Evolutionary conservation across 2,113 vertebrate species (phyloP), one percentile per base, ranked within the genome.

Genomic region (Ailurus styani): DNA sequence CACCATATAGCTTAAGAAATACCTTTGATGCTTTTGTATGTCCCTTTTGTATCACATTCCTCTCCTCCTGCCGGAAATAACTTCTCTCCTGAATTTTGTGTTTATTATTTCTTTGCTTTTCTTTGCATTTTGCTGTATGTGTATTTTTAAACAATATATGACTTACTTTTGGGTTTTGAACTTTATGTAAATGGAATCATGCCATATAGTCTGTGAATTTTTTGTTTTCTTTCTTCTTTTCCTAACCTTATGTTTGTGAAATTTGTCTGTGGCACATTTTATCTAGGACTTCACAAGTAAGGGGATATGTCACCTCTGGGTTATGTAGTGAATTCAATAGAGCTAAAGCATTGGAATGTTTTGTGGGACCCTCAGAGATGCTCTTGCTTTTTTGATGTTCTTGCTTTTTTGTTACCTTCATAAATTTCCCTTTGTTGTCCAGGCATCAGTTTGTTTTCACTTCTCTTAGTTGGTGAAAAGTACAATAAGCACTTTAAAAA

Each of bases 151-250:
- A 86, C 7, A 86, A 64, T 45, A 66, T 73, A 70, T 87, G 66
- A 6, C 40, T 97, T 93, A 13, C 60, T 96, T 95, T 89, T 64
- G 52, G 50, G 79, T 87, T 64, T 78, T 89, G 57, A 64, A 50
- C 54, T 95, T 95, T 78, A 29, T 89, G 17, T 88, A 77, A 64
- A 14, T 88, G 27, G 52, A 90, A 42, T 91, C 20, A 47, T 83
- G 85, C 6, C 68, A 15, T 54, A 81, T 70, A 52, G 42, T 75
- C 42, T 70, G 7, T 89, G 29, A 73, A 12, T 57, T 78, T 66
- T 93, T 86, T 77, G 47, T 29, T 9, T 93, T 64, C 21, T 52
- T 55, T 62, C 14, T 52, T 70, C 1, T 27, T 73, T 73, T 73
- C 15, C 15, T 82, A 95, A 64, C 11, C 9, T 83, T 82, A 31